phyloP scores from a whole-genome alignment of 2,888 invertebrate species.

The Drosophila picticornis region DNA sequence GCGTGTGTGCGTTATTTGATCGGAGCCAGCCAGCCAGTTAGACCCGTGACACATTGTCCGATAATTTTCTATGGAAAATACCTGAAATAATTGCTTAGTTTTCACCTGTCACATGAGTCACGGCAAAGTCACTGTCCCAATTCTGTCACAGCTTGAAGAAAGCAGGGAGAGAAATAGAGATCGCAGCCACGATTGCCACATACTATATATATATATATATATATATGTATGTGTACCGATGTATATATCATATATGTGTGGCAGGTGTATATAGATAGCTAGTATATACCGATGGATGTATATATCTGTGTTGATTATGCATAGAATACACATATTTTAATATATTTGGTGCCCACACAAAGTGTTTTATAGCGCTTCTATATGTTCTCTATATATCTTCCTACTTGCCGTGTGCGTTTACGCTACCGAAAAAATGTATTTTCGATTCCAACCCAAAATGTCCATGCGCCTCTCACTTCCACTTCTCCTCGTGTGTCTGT shows the following conservation, averaged over 20 bases:
- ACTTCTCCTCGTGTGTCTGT: background rate
- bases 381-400: slow-evolving; percentile 60
- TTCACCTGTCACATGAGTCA: slow-evolving; percentile 74
- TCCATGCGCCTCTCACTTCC: slow-evolving; percentile 22
- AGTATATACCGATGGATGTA: slow-evolving; percentile 2
- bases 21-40: slow-evolving; percentile 24
- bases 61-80: slow-evolving; percentile 33
- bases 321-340: slow-evolving; percentile 8
- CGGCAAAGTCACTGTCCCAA: slow-evolving; percentile 59
- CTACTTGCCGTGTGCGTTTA: slow-evolving; percentile 72
- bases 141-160: slow-evolving; percentile 57
- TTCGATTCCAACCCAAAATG: slow-evolving; percentile 66
- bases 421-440: slow-evolving; percentile 69
- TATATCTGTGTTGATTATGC: slow-evolving; percentile 19
- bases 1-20: slow-evolving; percentile 5
- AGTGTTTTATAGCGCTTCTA: slow-evolving; percentile 59
- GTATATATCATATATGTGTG: slow-evolving; percentile 24
- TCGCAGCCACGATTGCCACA: slow-evolving; percentile 51
- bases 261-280: slow-evolving; percentile 57
- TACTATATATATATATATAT: slow-evolving; percentile 19
- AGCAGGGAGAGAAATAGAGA: slow-evolving; percentile 10
- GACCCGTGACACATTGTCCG: slow-evolving; percentile 50
- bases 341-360: slow-evolving; percentile 50
- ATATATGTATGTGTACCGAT: slow-evolving; percentile 1
- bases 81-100: slow-evolving; percentile 34